A percentile compares a stretch with the other conserved stretches of the same genome.
Evolutionary conservation across 1,140 invertebrate species (phyloP).

Genomic region (Conus betulinus): DNA sequence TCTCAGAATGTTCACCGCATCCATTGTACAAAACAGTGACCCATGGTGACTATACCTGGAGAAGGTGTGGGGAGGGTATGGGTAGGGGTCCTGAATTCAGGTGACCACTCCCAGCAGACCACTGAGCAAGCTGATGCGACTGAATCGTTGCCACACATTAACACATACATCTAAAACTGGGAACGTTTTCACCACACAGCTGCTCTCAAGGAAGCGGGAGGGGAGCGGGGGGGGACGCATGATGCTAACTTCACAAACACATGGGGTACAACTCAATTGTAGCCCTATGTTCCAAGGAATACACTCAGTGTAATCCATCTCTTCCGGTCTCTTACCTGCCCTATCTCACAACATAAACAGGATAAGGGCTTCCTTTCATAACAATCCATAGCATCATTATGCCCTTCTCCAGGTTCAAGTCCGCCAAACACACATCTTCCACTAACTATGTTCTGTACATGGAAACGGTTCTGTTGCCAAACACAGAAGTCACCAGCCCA

Average conservation of each 20-base stretch:
- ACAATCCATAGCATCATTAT: neutral
- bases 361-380: neutral
- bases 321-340: neutral
- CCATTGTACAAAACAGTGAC: too few relatives aligned
- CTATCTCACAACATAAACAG: neutral
- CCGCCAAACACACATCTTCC: too few relatives aligned
- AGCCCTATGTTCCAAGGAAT: slow-evolving; percentile 25
- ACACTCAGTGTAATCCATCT: slow-evolving; percentile 34
- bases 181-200: neutral
- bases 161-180: neutral
- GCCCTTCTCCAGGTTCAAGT: neutral
- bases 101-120: too few relatives aligned
- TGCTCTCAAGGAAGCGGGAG: neutral
- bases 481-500: too few relatives aligned
- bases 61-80: too few relatives aligned
- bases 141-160: slow-evolving; percentile 1
- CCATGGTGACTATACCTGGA: too few relatives aligned
- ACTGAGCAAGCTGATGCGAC: neutral
- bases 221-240: neutral
- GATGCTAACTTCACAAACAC: neutral
- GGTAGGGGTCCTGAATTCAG: too few relatives aligned
- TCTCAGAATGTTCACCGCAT: too few relatives aligned
- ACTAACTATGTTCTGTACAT: too few relatives aligned
- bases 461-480: too few relatives aligned
- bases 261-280: slow-evolving; percentile 31